These are phyloP conservation scores for Odontomachus brunneus DNA, from an alignment of 1,140 invertebrate genomes.

Conservation along the genomic window DNA sequence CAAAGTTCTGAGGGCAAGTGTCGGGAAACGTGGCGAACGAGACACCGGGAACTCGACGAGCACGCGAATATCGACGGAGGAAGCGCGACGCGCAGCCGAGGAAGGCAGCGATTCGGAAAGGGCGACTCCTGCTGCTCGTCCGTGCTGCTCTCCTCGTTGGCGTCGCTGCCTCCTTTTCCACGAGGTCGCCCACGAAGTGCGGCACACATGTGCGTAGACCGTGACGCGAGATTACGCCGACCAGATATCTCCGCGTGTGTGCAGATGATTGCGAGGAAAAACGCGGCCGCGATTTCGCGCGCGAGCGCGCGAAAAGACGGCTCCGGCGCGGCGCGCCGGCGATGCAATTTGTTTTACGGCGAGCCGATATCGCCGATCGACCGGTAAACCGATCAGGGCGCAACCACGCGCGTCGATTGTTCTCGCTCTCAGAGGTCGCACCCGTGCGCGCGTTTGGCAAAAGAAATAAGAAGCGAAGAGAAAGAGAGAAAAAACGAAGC, in stretches of 20 bases:
- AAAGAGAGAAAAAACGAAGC: not conserved
- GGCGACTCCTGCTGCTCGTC: not conserved
- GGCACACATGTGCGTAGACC: slow-evolving; percentile 82
- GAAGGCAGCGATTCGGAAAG: slow-evolving; percentile 9
- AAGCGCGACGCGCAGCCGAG: not conserved
- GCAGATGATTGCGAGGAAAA: slow-evolving; percentile 29
- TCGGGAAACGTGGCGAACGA: too few species aligned
- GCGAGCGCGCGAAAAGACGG: slow-evolving; percentile 40
- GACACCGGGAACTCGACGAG: too few species aligned
- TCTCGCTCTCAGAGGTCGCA: slow-evolving; percentile 5
- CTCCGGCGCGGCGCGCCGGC: not conserved
- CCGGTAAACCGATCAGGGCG: not conserved
- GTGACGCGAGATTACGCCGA: slow-evolving; percentile 80
- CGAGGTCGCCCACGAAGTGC: slow-evolving; percentile 76
- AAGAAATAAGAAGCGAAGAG: not conserved
- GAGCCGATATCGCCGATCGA: slow-evolving; percentile 23
- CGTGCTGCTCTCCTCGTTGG: not conserved
- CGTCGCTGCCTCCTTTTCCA: slow-evolving; percentile 47
- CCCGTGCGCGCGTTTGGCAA: not conserved
- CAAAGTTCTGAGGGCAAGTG: too few species aligned
- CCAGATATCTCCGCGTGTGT: slow-evolving; percentile 71
- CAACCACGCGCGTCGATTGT: slow-evolving; percentile 17
- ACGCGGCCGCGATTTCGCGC: slow-evolving; percentile 26
- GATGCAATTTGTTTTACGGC: slow-evolving; percentile 41
- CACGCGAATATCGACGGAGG: slow-evolving; percentile 1